Evolutionary conservation across 2,888 invertebrate genomes (phyloP), one percentile per base, ranked within the genome.

Genomic region (Hyles lineata): DNA sequence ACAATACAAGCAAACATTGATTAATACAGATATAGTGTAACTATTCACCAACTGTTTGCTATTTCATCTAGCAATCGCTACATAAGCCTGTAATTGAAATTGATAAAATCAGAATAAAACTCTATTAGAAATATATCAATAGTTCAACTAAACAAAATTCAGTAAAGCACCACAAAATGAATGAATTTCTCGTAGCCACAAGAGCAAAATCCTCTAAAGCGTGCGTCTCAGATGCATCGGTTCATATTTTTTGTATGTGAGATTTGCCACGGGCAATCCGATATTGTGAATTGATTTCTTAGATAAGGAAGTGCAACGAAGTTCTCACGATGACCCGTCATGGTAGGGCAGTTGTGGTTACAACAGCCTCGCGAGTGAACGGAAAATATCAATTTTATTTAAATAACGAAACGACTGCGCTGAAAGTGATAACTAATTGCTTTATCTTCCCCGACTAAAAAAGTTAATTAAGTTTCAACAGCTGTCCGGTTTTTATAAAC

Each of bases 291-390:
- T 83, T 79, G 80, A 84, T 85, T 82, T 80, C 79, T 82, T 77
- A 79, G 78, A 75, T 76, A 75, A 82, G 83, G 85, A 84, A 85
- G 78, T 79, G 67, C 75, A 78, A 76, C 70, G 74, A 55, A 67
- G 75, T 85, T 86, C 86, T 78, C 85, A 85, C 83, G 82, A 75
- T 74, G 76, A 78, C 72, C 72, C 79, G 81, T 83, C 85, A 84
- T 82, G 85, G 82, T 79, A 82, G 82, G 83, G 76, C 82, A 83
- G 81, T 77, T 82, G 81, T 76, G 80, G 80, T 81, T 74, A 75
- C 78, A 52, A 73, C 73, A 75, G 35, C 73, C 60, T 62, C 58
- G 25, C 52, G 70, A 73, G 76, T 75, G 72, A 74, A 74, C 63
- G 58, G 70, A 67, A 80, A 77, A 79, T 76, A 76, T 76, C 75